Base-by-base conservation (phyloP, 2,797 vertebrate genomes). In the Ceyx erithaca region DNA sequence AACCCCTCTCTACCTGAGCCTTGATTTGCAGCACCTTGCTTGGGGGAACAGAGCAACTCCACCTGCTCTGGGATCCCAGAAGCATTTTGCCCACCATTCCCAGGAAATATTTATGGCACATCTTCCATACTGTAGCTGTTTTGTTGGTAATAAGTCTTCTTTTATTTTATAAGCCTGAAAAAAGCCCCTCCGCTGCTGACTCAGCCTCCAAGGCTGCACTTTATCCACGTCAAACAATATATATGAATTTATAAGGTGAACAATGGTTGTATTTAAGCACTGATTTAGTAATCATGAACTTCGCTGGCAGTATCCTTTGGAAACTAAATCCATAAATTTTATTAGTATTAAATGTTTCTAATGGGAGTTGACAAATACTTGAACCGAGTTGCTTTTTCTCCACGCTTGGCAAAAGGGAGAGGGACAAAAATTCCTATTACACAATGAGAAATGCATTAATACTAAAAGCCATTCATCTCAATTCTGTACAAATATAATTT, bases 311-410 rank as follows among this genome's bases (percentile, higher is more conserved):
- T 98, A 98, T 98, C 97, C 97, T 98, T 98, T 98, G 98, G 98
- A 99, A 99, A 99, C 98, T 97, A 89, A 98, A 97, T 97, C 97
- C 98, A 98, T 99, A 99, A 98, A 98, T 99, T 99, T 97, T 98
- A 98, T 98, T 98, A 98, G 98, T 98, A 98, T 98, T 98, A 99
- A 99, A 99, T 98, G 97, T 98, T 99, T 99, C 98, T 99, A 99
- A 99, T 98, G 98, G 98, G 99, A 99, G 98, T 98, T 99, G 98
- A 99, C 98, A 99, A 99, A 99, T 99, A 99, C 97, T 98, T 99
- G 98, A 99, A 98, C 97, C 90, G 98, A 98, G 96, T 97, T 98
- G 97, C 97, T 97, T 98, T 97, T 98, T 98, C 98, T 97, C 97
- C 73, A 49, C 93, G 97, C 97, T 98, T 99, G 99, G 98, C 99